Percentiles rank a stretch among this genome's conserved stretches.
phyloP scores from a whole-genome alignment of 2,888 invertebrate genomes.

The Leptinotarsa haldemani region DNA sequence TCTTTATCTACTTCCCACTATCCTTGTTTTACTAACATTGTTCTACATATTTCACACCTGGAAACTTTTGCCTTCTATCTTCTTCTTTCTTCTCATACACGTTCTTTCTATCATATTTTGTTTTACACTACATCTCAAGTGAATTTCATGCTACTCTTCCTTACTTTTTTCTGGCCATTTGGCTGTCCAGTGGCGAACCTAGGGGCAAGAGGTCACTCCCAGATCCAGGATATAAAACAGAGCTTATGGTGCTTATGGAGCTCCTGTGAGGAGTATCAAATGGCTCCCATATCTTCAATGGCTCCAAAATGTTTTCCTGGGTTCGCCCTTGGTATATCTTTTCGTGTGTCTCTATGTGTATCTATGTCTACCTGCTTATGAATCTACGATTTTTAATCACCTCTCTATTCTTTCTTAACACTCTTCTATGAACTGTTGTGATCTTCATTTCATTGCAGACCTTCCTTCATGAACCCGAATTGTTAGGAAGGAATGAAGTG shows the following conservation, averaged over 20 bases:
- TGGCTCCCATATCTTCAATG: no score
- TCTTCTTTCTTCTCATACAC: background rate
- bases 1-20: background rate
- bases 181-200: conserved; percentile 3
- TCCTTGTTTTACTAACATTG: background rate
- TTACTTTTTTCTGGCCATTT: background rate
- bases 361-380: conserved; percentile 7
- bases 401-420: background rate
- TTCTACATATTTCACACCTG: background rate
- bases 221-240: no score
- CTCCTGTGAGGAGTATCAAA: no score
- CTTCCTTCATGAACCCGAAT: no score
- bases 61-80: background rate
- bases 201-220: background rate
- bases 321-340: conserved; percentile 25
- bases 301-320: background rate
- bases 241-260: no score
- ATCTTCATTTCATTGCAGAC: background rate
- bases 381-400: background rate
- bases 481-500: background rate
- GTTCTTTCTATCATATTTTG: background rate
- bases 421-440: background rate
- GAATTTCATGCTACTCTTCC: background rate
- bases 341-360: conserved; percentile 24
- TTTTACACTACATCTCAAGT: background rate